Base-by-base conservation (phyloP, 2,113 vertebrate species). In the Stictonetta naevosa region DNA sequence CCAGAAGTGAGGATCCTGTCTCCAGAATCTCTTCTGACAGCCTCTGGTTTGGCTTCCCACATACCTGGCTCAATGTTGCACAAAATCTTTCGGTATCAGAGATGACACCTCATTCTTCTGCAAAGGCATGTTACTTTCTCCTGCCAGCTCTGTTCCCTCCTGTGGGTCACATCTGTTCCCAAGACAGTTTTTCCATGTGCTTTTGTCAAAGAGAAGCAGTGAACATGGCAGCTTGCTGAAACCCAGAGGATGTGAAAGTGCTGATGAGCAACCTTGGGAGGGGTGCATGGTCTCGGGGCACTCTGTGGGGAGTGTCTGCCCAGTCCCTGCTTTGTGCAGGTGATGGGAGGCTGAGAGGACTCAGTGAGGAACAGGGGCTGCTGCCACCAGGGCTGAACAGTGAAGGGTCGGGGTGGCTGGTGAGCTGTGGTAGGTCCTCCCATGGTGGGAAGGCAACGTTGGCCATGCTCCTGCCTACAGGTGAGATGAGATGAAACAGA, bases 241-340 rank as follows among this genome's bases (percentile, higher is more conserved):
- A 42, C 56, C 42, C 21, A 3, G 33, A 33, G 42, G 55, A 13
- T 25, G 5, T 11, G 42, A 28, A 20, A 62, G 15, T 2, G 1
- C 44, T 4, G 3, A 2, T 53, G 66, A 19, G 40, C 3, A 2
- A 26, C 53, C 55, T 5, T 42, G 46, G 55, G 53, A 74, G 60
- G 60, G 74, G 74, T 2, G 7, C 18, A 38, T 19, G 58, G 33
- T 52, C 72, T 48, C 3, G 0, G 38, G 66, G 25, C n/a, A 2
- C 23, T 40, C 26, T 7, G 0, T 5, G 16, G 38, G 66, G 29
- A 59, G 18, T 29, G 34, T 1, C 2, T 11, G 21, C 28, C 1
- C 5, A 4, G 14, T 16, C 11, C 38, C 16, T 3, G 0, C 36
- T 64, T 36, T 16, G n/a, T 31, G 22, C 76, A 40, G 55, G 19